These are phyloP conservation scores for Diabrotica undecimpunctata DNA, from an alignment of 1,140 invertebrate genomes.

Conservation along the genomic window DNA sequence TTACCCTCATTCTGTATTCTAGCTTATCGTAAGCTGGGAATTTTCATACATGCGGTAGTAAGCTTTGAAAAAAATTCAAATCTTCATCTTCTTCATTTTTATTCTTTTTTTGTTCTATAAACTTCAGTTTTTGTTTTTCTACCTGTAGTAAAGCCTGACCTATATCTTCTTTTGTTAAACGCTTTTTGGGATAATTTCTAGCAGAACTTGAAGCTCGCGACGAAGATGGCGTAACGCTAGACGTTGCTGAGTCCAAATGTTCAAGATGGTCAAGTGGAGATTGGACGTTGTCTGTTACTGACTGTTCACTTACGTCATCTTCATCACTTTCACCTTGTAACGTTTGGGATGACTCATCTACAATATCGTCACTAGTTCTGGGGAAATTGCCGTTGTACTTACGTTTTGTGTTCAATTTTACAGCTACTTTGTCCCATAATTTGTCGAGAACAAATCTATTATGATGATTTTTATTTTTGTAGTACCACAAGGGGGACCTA, in stretches of 20 bases:
- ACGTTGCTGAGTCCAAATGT: neutral
- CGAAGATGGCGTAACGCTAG: neutral
- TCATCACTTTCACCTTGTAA: neutral
- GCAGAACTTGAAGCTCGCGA: neutral
- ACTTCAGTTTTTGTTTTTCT: too few species aligned
- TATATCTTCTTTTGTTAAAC: too few species aligned
- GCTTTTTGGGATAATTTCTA: neutral
- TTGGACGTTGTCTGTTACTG: neutral
- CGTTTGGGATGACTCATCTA: neutral
- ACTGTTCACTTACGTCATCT: neutral
- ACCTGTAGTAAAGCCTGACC: too few species aligned
- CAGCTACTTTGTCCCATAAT: too few species aligned
- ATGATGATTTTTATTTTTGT: neutral
- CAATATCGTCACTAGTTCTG: neutral
- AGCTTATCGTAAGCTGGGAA: too few species aligned
- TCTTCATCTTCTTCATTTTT: too few species aligned
- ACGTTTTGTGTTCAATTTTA: too few species aligned
- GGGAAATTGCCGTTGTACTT: neutral
- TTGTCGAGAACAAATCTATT: neutral
- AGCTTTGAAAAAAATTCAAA: too few species aligned
- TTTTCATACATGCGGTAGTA: too few species aligned
- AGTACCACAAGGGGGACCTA: neutral
- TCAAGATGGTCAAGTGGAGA: neutral
- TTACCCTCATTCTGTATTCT: too few species aligned
- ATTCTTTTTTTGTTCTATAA: too few species aligned